Percentiles rank a stretch among this genome's conserved stretches.
These are phyloP conservation scores for Bos indicus DNA, from an alignment of 2,113 vertebrate species.

Conservation along the genomic window DNA sequence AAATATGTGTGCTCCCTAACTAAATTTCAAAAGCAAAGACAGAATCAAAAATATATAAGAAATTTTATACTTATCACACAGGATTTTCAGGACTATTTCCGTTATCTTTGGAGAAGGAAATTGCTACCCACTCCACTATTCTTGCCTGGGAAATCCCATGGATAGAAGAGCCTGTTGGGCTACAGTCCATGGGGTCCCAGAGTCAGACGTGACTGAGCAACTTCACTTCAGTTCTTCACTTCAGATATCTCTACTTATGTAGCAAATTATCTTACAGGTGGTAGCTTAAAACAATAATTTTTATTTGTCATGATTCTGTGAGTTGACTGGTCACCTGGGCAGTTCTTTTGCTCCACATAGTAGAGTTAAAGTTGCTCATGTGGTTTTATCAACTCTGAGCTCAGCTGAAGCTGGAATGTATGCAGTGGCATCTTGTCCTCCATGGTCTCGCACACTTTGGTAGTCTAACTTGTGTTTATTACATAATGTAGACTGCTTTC, in stretches of 20 bases:
- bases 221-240: background rate
- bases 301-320: background rate
- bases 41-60: background rate
- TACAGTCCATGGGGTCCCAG: background rate
- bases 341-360: background rate
- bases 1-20: background rate
- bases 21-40: background rate
- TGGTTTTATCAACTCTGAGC: background rate
- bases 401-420: background rate
- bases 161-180: background rate
- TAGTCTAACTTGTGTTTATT: background rate
- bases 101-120: background rate
- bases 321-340: background rate
- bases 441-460: background rate
- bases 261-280: background rate
- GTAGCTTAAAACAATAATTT: background rate
- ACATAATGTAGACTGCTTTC: background rate
- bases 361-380: background rate
- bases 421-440: background rate
- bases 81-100: background rate
- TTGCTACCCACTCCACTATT: background rate
- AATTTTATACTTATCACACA: background rate
- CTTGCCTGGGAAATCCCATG: background rate
- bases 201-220: background rate
- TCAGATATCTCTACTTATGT: background rate